Percentiles rank a stretch among this genome's conserved stretches.
phyloP scores from a whole-genome alignment of 2,797 vertebrate species.

The Crenichthys baileyi region DNA sequence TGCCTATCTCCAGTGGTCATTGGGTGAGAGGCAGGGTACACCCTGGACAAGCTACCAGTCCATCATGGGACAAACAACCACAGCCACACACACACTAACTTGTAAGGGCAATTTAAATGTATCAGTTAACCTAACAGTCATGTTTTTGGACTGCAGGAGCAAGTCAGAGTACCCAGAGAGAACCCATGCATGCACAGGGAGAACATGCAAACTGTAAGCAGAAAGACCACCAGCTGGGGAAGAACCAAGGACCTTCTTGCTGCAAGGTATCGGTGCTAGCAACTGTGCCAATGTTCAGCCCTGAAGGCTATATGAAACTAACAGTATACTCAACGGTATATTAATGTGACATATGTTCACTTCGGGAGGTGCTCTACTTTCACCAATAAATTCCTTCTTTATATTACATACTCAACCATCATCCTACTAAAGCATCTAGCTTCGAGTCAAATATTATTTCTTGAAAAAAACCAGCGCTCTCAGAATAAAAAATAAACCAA shows the following conservation, averaged over 20 bases:
- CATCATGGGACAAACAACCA: neutral
- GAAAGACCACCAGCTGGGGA: too few relatives aligned
- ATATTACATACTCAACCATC: conserved; percentile 23
- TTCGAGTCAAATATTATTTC: conserved; percentile 32
- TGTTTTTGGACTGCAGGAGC: too few relatives aligned
- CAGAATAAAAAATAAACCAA: conserved; percentile 30
- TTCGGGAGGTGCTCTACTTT: conserved; percentile 12
- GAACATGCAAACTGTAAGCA: too few relatives aligned
- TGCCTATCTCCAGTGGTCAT: too few relatives aligned
- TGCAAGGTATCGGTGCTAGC: too few relatives aligned
- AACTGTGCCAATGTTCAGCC: too few relatives aligned
- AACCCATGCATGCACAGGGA: too few relatives aligned
- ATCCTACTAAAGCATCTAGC: neutral
- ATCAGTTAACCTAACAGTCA: neutral
- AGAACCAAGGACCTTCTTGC: too few relatives aligned
- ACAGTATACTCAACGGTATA: conserved; percentile 2
- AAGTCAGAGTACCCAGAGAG: too few relatives aligned
- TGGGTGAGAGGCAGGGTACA: too few relatives aligned
- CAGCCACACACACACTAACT: neutral
- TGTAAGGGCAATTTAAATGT: neutral
- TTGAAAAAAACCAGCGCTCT: conserved; percentile 11
- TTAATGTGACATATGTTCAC: conserved; percentile 29
- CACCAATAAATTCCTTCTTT: conserved; percentile 34
- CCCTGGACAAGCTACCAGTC: too few relatives aligned
- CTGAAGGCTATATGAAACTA: neutral